Evolutionary conservation across 1,140 invertebrate genomes (phyloP).

Genomic region (Magallana gigas): DNA sequence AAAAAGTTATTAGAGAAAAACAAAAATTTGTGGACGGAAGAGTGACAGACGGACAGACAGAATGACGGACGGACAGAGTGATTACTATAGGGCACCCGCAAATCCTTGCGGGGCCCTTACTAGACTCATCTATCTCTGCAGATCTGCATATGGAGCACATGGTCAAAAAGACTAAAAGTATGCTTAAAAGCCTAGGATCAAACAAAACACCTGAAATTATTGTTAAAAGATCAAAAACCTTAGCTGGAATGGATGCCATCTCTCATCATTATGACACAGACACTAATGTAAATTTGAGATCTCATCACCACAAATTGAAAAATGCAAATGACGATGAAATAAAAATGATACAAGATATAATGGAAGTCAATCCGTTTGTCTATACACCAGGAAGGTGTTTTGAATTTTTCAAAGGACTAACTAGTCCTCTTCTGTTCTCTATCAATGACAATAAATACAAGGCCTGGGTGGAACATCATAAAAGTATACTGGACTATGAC

Average conservation of each 20-base stretch:
- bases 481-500: background rate
- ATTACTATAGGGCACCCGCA: no score
- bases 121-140: background rate
- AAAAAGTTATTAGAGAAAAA: no score
- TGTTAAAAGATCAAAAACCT: constrained; percentile 14
- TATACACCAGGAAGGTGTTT: background rate
- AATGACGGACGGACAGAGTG: no score
- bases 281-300: constrained; percentile 7
- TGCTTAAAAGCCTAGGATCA: constrained; percentile 16
- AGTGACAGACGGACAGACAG: no score
- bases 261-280: background rate
- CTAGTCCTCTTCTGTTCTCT: background rate
- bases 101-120: no score
- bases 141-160: constrained; percentile 39
- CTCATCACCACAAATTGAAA: background rate
- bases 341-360: constrained; percentile 23
- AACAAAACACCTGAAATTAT: background rate
- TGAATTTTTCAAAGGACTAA: background rate
- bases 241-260: background rate
- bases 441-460: background rate
- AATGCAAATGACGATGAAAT: background rate
- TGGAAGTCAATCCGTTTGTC: background rate
- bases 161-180: background rate
- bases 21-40: no score
- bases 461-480: background rate